Evolutionary conservation across 2,797 vertebrate genomes (phyloP).

Genomic region (Ctenochaetus hawaiiensis): DNA sequence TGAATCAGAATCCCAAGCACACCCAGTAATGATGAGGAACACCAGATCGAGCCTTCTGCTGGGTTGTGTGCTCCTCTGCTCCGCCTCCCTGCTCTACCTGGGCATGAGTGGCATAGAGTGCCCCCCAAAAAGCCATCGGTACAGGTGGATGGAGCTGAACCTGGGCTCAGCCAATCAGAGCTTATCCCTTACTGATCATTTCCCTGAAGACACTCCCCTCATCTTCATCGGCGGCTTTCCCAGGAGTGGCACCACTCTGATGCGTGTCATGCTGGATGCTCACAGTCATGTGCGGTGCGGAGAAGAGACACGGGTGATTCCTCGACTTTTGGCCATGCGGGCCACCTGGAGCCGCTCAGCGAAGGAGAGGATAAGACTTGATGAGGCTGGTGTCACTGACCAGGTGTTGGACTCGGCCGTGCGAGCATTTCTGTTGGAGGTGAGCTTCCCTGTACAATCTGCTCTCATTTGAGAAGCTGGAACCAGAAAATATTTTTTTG

Average conservation of each 20-base stretch:
- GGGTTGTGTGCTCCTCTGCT: slow-evolving; percentile 91
- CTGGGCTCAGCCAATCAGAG: slow-evolving; percentile 72
- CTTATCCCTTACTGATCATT: slow-evolving; percentile 77
- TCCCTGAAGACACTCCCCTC: slow-evolving; percentile 93
- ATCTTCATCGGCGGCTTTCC: slow-evolving; percentile 96
- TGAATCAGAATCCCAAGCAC: slow-evolving; percentile 13
- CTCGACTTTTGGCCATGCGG: slow-evolving; percentile 91
- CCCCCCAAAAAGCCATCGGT: slow-evolving; percentile 84
- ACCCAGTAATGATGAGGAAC: slow-evolving; percentile 84
- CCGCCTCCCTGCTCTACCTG: slow-evolving; percentile 92
- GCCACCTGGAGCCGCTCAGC: slow-evolving; percentile 95
- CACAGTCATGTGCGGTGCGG: slow-evolving; percentile 91
- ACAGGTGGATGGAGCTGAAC: slow-evolving; percentile 79
- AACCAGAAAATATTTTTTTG: too few species aligned
- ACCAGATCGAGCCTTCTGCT: slow-evolving; percentile 91
- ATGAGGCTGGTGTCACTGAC: slow-evolving; percentile 94
- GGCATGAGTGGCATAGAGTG: slow-evolving; percentile 93
- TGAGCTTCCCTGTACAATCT: slow-evolving; percentile 71
- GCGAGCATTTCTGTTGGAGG: slow-evolving; percentile 92
- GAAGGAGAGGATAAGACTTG: slow-evolving; percentile 92
- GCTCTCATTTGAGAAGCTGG: too few species aligned
- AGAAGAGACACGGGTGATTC: slow-evolving; percentile 94
- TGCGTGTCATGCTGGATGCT: slow-evolving; percentile 96
- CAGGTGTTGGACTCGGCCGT: slow-evolving; percentile 94
- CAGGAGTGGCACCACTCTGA: slow-evolving; percentile 94